Evolutionary conservation across 2,888 invertebrate genomes (phyloP), one percentile per base, ranked within the genome.

Genomic region (Bimastos eiseni): DNA sequence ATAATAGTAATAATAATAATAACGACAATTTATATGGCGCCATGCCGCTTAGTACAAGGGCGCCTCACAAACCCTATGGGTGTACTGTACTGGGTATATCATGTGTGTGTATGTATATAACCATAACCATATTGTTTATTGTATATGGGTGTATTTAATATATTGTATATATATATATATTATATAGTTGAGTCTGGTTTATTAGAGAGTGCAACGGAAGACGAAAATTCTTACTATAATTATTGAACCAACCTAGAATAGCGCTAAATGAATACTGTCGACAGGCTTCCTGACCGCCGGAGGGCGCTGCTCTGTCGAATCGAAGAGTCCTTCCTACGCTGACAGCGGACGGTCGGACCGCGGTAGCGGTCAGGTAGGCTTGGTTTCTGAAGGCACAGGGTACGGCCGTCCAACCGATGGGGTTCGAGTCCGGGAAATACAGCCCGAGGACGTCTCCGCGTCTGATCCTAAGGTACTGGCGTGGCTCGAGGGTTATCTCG

Each of bases 261-360:
- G 92, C 92, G n/a, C 91, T 92, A 89, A 92, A 92, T 11, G 92
- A 92, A 89, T 92, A 92, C 37, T 92, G 92, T 91, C 92, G 70
- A 83, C 92, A 92, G 83, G 90, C 90, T 19, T 90, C 90, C 24
- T 84, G 55, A 41, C 88, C 91, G 11, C 13, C 49, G 4, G 49
- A 49, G 30, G 83, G 88, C 30, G 90, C 89, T 34, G 84, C 83
- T 13, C 90, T 44, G 86, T 89, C 86, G 88, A 92, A 92, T 33
- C 86, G 90, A 86, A 89, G 89, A 30, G 92, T 91, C 55, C 90
- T 83, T 11, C 92, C 92, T 3, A 91, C 90, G 89, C 88, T 89
- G 36, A 33, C 37, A 5, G 34, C 21, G 19, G 37, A 37, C 34
- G 86, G 17, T 0, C 37, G 36, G 37, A 17, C 36, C 11, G 83